A percentile compares a stretch with the other conserved stretches of the same genome.
Evolutionary conservation across 2,113 vertebrate genomes (phyloP).

Genomic region (Chaetodon auriga): DNA sequence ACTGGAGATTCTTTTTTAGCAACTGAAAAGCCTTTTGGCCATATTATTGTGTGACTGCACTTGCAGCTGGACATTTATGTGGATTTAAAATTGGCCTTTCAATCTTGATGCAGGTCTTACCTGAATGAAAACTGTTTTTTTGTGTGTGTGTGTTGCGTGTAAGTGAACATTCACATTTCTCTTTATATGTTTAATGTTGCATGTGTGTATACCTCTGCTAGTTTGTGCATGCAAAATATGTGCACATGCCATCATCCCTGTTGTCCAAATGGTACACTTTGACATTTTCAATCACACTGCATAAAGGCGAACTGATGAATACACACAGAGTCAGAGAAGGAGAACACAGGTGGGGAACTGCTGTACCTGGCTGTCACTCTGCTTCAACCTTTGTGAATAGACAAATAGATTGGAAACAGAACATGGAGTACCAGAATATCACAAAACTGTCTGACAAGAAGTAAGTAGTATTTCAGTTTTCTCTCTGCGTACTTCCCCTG

Average conservation of each 20-base stretch:
- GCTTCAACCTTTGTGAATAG: conserved; percentile 29
- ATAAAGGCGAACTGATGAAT: conserved; percentile 31
- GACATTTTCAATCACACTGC: conserved; percentile 28
- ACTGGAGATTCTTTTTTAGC: neutral
- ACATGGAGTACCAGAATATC: neutral
- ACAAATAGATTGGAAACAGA: conserved; percentile 34
- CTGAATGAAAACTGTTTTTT: too few species aligned
- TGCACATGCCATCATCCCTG: neutral
- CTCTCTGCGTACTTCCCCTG: neutral
- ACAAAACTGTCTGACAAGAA: conserved; percentile 1
- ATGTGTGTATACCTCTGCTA: neutral
- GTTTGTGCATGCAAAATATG: neutral
- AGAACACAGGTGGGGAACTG: conserved; percentile 38
- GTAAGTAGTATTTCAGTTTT: neutral
- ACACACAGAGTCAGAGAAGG: neutral
- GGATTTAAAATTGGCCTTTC: neutral
- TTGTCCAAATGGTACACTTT: neutral
- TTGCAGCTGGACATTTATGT: neutral
- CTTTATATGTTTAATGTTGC: neutral
- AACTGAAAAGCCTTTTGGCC: neutral
- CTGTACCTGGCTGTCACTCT: conserved; percentile 28
- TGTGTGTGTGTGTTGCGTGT: neutral
- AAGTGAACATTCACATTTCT: neutral
- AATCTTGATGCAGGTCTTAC: neutral
- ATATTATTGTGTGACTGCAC: neutral